Evolutionary conservation across 2,797 vertebrate genomes (phyloP), one percentile per base, ranked within the genome.

Genomic region (Columba guinea): DNA sequence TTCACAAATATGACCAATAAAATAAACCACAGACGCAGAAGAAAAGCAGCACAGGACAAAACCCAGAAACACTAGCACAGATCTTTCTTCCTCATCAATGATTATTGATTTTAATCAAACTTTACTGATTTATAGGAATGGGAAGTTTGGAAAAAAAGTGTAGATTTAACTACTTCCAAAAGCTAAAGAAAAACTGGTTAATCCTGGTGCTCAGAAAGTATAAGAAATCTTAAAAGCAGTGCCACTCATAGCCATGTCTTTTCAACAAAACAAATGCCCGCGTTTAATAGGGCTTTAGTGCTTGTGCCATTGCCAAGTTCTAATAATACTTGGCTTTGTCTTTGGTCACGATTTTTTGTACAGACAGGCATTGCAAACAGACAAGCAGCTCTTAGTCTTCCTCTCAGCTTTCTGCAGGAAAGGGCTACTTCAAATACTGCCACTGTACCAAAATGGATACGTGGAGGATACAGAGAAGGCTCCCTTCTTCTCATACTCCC

Each of bases 301-400:
- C 67, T 79, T 92, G 87, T 78, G 49, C 17, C 88, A 70, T 28
- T 87, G 95, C 95, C 88, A 82, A 97, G 70, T 35, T 48, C 56
- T 52, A 92, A 59, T 71, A 98, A 97, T 97, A 96, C 87, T 90
- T 74, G 48, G 94, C 97, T 97, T 98, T 98, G 97, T 98, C 93
- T 95, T 87, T 13, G 19, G 51, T 35, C 91, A 91, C 39, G 30
- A 74, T 70, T 96, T 96, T 64, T 58, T 51, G 84, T 90, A 89
- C 84, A 95, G 95, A 93, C 91, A 53, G 69, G 92, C 94, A 67
- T 64, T 59, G 35, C 91, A 91, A 94, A 93, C 81, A 86, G 92
- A 93, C 90, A 96, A 84, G 85, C 51, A 84, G 87, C 69, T 91
- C 90, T 95, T 87, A 95, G 93, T 94, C 84, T 67, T 84, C 86